Base-by-base conservation (phyloP, 2,888 invertebrate genomes). In the Abrostola triplasia region DNA sequence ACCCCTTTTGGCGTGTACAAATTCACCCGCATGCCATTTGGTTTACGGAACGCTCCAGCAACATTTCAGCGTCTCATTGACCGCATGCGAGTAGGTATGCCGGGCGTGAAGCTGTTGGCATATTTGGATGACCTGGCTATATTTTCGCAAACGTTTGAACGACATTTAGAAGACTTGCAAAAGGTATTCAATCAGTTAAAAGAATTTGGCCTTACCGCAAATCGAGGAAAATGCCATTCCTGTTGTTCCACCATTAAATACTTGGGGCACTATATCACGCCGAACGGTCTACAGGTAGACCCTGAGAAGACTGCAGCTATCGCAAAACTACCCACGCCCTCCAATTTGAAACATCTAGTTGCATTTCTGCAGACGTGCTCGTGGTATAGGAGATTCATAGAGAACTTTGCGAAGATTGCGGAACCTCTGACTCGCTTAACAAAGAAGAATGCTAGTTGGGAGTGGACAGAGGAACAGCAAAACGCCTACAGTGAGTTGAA, bases 1-100 rank as follows among this genome's bases (percentile, higher is more conserved):
- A 79, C 80, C 5, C 77, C 80, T 11, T 79, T 81, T 59, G 82
- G 81, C 0, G 67, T 73, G 6, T 84, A 67, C 42, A 57, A 69
- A n/a, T 84, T 83, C 41, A 70, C 70, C 0, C 59, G 82, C 11
- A 84, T 84, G 82, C 80, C 81, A 0, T 85, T 85, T 42, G 83
- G 84, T 0, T 59, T 84, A 6, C 54, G 74, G 1, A 83, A 85
- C 44, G 83, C 83, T 0, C 81, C 83, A 8, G 68, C 80, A 0
- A 83, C 82, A 0, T 84, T 85, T 48, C 79, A 79, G 47, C 54
- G 77, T 9, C 24, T 64, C 8, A 71, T 74, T 38, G 71, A 71
- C 12, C 59, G 49, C 0, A 9, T 64, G 42, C 36, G 64, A 12
- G 41, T 59, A 1, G 11, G 52, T 10, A 1, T 47, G 2, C 35